These are phyloP conservation scores for Tiliacea aurago DNA, from an alignment of 2,888 invertebrate species.

Conservation along the genomic window DNA sequence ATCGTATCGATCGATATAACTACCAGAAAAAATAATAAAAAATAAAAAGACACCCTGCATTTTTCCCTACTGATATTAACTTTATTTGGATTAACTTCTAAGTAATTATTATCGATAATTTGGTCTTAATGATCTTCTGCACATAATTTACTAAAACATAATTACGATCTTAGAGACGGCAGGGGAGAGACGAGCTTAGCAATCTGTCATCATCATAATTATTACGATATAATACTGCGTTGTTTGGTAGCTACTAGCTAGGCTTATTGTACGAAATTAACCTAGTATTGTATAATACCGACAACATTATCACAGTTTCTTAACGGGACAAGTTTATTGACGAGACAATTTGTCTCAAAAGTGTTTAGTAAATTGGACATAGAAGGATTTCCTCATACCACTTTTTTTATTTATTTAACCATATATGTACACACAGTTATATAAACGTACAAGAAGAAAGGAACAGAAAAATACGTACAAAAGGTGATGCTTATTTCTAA, in stretches of 20 bases:
- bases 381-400: background rate
- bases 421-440: too few species aligned
- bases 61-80: background rate
- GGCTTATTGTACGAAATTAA: slow-evolving; percentile 34
- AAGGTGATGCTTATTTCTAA: too few species aligned
- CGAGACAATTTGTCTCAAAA: slow-evolving; percentile 11
- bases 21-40: background rate
- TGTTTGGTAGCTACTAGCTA: slow-evolving; percentile 10
- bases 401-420: background rate
- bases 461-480: too few species aligned
- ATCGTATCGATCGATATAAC: background rate
- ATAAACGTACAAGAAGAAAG: too few species aligned
- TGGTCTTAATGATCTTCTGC: background rate
- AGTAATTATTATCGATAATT: background rate
- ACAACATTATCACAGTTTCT: slow-evolving; percentile 21
- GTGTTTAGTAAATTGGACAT: background rate
- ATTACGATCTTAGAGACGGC: slow-evolving; percentile 18
- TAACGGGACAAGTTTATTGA: slow-evolving; percentile 27
- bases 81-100: background rate
- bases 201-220: slow-evolving; percentile 37
- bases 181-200: slow-evolving; percentile 25
- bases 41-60: background rate
- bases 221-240: slow-evolving; percentile 33
- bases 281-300: slow-evolving; percentile 35
- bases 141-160: slow-evolving; percentile 23